Evolutionary conservation across 2,113 vertebrate species (phyloP).

Genomic region (Mus pahari): DNA sequence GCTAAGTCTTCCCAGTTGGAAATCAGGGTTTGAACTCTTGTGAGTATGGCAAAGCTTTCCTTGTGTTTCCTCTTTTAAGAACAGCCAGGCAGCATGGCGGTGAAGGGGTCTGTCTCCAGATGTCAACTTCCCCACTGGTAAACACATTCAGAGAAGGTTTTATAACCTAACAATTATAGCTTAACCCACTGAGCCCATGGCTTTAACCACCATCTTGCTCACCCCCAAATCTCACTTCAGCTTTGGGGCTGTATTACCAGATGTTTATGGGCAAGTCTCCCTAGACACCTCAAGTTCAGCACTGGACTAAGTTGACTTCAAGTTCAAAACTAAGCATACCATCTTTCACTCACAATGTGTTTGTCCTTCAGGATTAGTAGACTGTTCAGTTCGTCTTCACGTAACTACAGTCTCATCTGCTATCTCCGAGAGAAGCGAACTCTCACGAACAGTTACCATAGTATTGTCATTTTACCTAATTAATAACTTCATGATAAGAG

Average conservation of each 20-base stretch:
- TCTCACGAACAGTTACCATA: not conserved
- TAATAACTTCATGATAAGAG: constrained; percentile 21
- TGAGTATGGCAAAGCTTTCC: not conserved
- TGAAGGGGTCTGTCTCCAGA: not conserved
- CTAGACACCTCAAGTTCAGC: not conserved
- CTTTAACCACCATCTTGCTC: not conserved
- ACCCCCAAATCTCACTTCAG: not conserved
- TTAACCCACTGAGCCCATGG: not conserved
- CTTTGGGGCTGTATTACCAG: not conserved
- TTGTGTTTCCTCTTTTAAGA: not conserved
- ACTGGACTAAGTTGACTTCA: not conserved
- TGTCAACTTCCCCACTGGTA: not conserved
- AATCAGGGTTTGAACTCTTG: not conserved
- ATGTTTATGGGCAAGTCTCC: not conserved
- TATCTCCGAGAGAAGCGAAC: not conserved
- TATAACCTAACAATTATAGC: not conserved
- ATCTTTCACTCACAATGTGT: not conserved
- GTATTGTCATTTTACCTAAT: not conserved
- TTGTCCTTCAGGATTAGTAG: not conserved
- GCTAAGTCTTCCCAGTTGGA: not conserved
- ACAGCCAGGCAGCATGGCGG: not conserved
- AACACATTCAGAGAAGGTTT: not conserved
- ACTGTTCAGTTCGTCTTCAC: not conserved
- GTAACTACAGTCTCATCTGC: not conserved
- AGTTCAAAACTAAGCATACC: not conserved